Conservation (phyloP, 1,140 invertebrate species). For the Drosophila kohkoa region DNA sequence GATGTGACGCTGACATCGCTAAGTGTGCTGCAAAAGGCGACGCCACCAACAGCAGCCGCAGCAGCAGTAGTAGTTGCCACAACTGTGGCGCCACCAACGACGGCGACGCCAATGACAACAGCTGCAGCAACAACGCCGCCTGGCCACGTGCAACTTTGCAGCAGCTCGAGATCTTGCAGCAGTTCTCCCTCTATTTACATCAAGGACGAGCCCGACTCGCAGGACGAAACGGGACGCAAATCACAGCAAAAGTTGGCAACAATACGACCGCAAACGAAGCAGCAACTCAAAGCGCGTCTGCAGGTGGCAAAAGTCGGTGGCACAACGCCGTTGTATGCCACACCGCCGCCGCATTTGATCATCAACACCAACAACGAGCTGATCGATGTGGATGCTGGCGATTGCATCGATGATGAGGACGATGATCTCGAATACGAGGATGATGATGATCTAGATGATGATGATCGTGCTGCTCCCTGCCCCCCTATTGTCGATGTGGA, state of each 20-base stretch:
- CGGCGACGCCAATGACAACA: not conserved
- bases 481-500: slow-evolving; percentile 52
- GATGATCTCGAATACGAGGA: slow-evolving; percentile 51
- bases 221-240: slow-evolving; percentile 30
- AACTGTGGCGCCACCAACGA: not conserved
- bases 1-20: slow-evolving; percentile 65
- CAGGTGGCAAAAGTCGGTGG: slow-evolving; percentile 28
- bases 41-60: not conserved
- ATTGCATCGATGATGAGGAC: slow-evolving; percentile 58
- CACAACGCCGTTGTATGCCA: slow-evolving; percentile 45
- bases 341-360: slow-evolving; percentile 62
- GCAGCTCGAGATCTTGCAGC: slow-evolving; percentile 70
- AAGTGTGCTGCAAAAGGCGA: slow-evolving; percentile 37
- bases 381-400: slow-evolving; percentile 69
- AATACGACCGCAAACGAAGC: slow-evolving; percentile 64
- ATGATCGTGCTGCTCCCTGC: slow-evolving; percentile 26
- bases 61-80: not conserved
- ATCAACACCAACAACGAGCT: slow-evolving; percentile 73
- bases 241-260: slow-evolving; percentile 59
- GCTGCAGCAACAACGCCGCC: slow-evolving; percentile 7
- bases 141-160: slow-evolving; percentile 37
- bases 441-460: slow-evolving; percentile 60
- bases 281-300: slow-evolving; percentile 63
- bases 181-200: slow-evolving; percentile 80
- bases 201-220: slow-evolving; percentile 76